Evolutionary conservation across 2,888 invertebrate species (phyloP), one percentile per base, ranked within the genome.

Genomic region (Leptinotarsa tumamoca): DNA sequence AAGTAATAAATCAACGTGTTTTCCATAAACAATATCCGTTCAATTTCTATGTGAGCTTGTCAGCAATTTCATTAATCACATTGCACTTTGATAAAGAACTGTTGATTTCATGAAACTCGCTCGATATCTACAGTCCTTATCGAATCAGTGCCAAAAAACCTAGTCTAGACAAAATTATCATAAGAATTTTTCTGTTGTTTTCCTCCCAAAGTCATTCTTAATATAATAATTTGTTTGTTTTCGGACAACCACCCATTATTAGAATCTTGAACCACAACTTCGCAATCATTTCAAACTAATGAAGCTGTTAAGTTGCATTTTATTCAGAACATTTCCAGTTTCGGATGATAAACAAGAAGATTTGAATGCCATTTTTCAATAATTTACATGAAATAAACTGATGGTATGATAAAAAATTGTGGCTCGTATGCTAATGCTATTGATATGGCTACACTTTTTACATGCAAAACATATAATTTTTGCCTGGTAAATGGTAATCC

Each of bases 141-240:
- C 4, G 4, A 23, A 58, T 58, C 17, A 58, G 21, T 58, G 58
- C 23, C 21, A 4, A 58, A 58, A 58, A 58, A 58, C 58, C 23
- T 23, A 23, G 58, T 58, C 58, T 58, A 58, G 58, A 58, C 58
- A 15, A 27, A 58, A 58, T 58, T 58, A 58, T 23, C 58, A 27
- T 15, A 58, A 23, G 23, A 58, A 58, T 27, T 23, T 23, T 23
- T 58, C 27, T 15, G 58, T 58, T 27, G 14, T 23, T 58, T 58
- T 58, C 15, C 15, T 58, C 14, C 58, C 58, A 14, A 58, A 58
- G 21, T 23, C 14, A 10, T 58, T 14, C 17, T 58, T 58, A 23
- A 58, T 23, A 23, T 21, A 14, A 58, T 58, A 58, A 58, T 23
- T 58, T 58, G 58, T 58, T 58, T 58, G 58, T 58, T 58, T 21